A percentile compares a stretch with the other conserved stretches of the same genome.
These are phyloP conservation scores for Percopsis transmontana DNA, from an alignment of 2,113 vertebrate species.

Conservation along the genomic window DNA sequence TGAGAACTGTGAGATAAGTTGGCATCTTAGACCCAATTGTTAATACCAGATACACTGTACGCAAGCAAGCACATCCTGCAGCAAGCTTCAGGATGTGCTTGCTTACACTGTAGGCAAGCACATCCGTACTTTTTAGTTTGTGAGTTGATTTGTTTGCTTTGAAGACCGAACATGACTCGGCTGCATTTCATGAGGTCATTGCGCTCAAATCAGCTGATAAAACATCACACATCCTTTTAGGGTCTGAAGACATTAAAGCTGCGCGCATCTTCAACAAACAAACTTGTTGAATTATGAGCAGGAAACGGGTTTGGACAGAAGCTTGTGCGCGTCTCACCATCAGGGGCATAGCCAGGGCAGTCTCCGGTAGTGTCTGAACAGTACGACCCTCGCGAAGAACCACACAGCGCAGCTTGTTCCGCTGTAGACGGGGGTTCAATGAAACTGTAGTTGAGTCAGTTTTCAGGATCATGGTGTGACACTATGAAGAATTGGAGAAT, in stretches of 20 bases:
- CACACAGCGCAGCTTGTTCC: constrained; percentile 82
- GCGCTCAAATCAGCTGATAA: not conserved
- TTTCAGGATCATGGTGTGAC: constrained; percentile 83
- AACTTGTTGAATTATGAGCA: not conserved
- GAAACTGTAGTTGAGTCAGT: constrained; percentile 85
- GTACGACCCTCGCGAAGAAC: constrained; percentile 83
- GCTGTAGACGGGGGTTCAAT: constrained; percentile 80
- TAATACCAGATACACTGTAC: not conserved
- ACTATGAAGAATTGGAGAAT: constrained; percentile 61
- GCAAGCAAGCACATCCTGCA: not conserved
- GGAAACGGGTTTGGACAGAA: not conserved
- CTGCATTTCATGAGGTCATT: not conserved
- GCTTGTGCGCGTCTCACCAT: constrained; percentile 65
- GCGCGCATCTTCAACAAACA: not conserved
- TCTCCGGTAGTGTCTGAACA: constrained; percentile 84
- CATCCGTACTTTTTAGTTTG: not conserved
- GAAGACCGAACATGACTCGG: not conserved
- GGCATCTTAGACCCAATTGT: not conserved
- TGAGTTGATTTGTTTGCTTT: not conserved
- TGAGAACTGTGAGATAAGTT: not conserved
- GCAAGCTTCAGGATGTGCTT: not conserved
- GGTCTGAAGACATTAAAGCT: not conserved
- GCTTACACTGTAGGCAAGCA: no score
- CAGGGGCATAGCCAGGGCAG: constrained; percentile 81
- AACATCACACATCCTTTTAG: not conserved